A percentile compares a stretch with the other conserved stretches of the same genome.
These are phyloP conservation scores for Parelbella ahira DNA, from an alignment of 2,888 invertebrate genomes.

Conservation along the genomic window DNA sequence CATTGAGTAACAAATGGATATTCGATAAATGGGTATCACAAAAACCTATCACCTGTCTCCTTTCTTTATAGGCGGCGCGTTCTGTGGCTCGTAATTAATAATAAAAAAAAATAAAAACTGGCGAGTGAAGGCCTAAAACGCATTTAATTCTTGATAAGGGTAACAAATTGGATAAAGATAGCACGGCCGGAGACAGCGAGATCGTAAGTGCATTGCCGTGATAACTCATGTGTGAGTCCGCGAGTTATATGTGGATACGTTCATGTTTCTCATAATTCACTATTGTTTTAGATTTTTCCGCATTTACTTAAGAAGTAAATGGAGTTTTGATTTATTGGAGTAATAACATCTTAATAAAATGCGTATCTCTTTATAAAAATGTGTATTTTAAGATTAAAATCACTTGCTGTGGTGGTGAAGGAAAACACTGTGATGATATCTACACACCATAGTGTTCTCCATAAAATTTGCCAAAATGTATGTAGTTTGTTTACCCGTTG, in stretches of 20 bases:
- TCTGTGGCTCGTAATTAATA: conserved; percentile 68
- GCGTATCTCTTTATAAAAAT: too few relatives aligned
- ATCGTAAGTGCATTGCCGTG: conserved; percentile 78
- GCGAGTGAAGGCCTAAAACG: conserved; percentile 69
- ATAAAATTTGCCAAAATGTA: too few relatives aligned
- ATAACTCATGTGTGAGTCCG: conserved; percentile 60
- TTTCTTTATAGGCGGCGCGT: conserved; percentile 46
- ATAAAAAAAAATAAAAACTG: conserved; percentile 59
- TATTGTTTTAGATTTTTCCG: too few relatives aligned
- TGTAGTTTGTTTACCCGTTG: too few relatives aligned
- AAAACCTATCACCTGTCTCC: conserved; percentile 70
- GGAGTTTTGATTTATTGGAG: too few relatives aligned
- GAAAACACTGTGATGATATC: too few relatives aligned
- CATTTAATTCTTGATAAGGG: conserved; percentile 80
- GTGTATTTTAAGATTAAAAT: too few relatives aligned
- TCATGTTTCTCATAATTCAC: background rate
- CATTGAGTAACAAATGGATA: conserved; percentile 47
- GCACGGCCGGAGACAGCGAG: conserved; percentile 70
- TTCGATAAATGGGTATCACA: conserved; percentile 65
- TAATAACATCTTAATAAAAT: too few relatives aligned
- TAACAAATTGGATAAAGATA: conserved; percentile 81
- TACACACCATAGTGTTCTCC: too few relatives aligned
- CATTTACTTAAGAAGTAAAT: too few relatives aligned
- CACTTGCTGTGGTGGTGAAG: too few relatives aligned
- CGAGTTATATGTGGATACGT: conserved; percentile 43